Evolutionary conservation across 2,888 invertebrate species (phyloP).

Genomic region (Hemicrepidius hirtus): DNA sequence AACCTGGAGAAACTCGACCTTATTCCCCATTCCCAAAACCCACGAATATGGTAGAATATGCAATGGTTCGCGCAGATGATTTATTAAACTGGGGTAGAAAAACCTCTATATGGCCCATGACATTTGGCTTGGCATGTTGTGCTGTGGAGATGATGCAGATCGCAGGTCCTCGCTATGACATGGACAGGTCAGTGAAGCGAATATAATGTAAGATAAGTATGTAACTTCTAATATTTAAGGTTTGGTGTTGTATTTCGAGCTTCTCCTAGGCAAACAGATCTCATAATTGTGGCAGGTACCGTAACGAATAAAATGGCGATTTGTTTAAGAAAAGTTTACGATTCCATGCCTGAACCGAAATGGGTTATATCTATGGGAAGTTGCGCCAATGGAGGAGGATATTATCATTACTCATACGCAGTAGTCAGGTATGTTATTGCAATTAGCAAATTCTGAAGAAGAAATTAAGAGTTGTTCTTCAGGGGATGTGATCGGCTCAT

Average conservation of each 20-base stretch:
- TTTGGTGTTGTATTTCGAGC: constrained; percentile 79
- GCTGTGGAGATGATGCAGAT: constrained; percentile 83
- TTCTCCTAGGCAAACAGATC: constrained; percentile 78
- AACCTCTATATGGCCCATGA: constrained; percentile 81
- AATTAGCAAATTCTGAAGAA: constrained; percentile 9
- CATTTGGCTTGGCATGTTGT: constrained; percentile 82
- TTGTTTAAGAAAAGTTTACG: constrained; percentile 77
- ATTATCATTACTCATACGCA: constrained; percentile 86
- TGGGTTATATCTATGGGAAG: constrained; percentile 88
- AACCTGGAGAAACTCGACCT: constrained; percentile 66
- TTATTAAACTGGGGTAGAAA: constrained; percentile 79
- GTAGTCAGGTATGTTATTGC: constrained; percentile 73
- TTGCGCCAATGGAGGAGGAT: constrained; percentile 86
- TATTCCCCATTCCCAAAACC: constrained; percentile 79
- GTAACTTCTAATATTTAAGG: constrained; percentile 54
- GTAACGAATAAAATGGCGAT: constrained; percentile 84
- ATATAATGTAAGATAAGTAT: background rate
- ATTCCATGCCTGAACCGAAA: constrained; percentile 79
- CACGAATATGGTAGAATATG: constrained; percentile 74
- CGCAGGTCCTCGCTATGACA: constrained; percentile 81
- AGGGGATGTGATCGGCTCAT: constrained; percentile 86
- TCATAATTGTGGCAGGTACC: constrained; percentile 80
- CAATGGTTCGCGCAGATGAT: constrained; percentile 79
- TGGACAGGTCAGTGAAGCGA: constrained; percentile 73
- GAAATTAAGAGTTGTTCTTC: background rate